Base-by-base conservation (phyloP, 1,140 invertebrate genomes). In the Monomorium pharaonis region DNA sequence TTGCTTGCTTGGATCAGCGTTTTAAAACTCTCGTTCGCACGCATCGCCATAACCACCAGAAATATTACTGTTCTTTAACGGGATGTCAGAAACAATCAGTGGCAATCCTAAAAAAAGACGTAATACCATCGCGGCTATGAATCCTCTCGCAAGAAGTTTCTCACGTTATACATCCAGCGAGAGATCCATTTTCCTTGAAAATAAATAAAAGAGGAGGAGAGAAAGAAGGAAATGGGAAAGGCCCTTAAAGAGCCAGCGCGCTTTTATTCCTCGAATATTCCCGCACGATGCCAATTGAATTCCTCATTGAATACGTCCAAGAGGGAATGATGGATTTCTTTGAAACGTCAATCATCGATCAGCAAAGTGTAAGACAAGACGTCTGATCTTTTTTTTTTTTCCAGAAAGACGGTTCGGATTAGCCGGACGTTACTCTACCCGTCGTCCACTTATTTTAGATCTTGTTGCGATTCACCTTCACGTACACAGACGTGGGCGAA, bases 271-370 rank as follows among this genome's bases (percentile, higher is more conserved):
- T 47, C 33, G 21, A n/a, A n/a, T n/a, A n/a, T n/a, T n/a, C n/a
- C n/a, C 18, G 24, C 37, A 30, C 12, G 67, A 80, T 69, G 47
- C 9, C 21, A 16, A 69, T 80, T 47, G 14, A 84, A 60, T 75
- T 27, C 56, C 16, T 58, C 44, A 49, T 47, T 44, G 69, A 58
- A 65, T 54, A 58, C 18, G 42, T 54, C 21, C 30, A 16, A 6
- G 18, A 33, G 58, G 56, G 37, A 33, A 54, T 54, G 49, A 83
- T 69, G 47, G 77, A 58, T 84, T n/a, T 62, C 27, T 85, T 92
- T 92, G 24, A 54, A 10, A 88, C 86, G 90, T 91, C 91, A 85
- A 88, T 92, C 91, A 92, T 89, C 84, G 67, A 88, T 77, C 42
- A 65, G 70, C 12, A 49, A 63, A 37, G 12, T 16, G 24, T 37